Evolutionary conservation across 1,140 invertebrate genomes (phyloP).

Genomic region (Aphis gossypii): DNA sequence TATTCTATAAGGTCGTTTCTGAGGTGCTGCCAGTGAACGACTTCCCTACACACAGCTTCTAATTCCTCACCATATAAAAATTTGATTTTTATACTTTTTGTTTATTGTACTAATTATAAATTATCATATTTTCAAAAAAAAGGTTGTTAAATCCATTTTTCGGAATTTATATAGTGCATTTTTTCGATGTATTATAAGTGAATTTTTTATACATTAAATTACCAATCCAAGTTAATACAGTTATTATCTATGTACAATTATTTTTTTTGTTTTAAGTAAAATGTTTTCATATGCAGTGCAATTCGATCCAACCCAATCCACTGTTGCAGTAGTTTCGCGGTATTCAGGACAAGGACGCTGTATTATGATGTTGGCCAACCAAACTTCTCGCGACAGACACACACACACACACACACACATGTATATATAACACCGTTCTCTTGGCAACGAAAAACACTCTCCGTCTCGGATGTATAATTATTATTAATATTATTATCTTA

Average conservation of each 20-base stretch:
- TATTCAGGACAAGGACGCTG: conserved; percentile 12
- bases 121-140: no score
- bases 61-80: no score
- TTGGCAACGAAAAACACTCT: conserved; percentile 9
- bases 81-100: no score
- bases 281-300: not conserved
- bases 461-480: not conserved
- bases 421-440: not conserved
- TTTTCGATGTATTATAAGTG: not conserved
- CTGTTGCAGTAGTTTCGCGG: not conserved
- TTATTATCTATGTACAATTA: not conserved
- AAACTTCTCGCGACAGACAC: not conserved
- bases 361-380: conserved; percentile 8
- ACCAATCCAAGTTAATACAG: not conserved
- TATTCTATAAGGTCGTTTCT: not conserved
- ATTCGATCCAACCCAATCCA: not conserved
- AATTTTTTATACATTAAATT: not conserved
- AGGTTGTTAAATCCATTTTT: not conserved
- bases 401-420: not conserved
- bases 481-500: not conserved
- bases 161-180: not conserved
- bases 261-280: not conserved
- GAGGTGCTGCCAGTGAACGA: no score
- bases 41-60: no score
- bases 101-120: no score